These are phyloP conservation scores for Pseudomyrmex sp. DNA, from an alignment of 1,140 invertebrate species.

Conservation along the genomic window DNA sequence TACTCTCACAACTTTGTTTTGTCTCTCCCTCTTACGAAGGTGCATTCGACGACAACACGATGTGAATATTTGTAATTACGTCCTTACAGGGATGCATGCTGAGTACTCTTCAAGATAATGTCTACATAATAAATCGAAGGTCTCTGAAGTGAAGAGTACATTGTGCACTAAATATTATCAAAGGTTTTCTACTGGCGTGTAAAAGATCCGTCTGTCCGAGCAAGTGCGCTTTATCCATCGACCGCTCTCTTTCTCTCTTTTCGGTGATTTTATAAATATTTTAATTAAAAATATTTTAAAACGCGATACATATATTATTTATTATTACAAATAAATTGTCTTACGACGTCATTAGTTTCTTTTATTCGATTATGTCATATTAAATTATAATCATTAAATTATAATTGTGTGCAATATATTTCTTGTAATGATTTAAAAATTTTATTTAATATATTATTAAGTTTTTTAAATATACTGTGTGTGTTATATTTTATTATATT, in stretches of 20 bases:
- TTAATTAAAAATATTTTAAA: no score
- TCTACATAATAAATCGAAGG: conserved; percentile 63
- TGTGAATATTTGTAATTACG: conserved; percentile 52
- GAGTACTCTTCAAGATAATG: conserved; percentile 53
- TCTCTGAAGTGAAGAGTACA: conserved; percentile 40
- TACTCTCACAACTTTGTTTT: conserved; percentile 40
- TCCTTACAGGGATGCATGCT: conserved; percentile 66
- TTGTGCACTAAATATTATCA: conserved; percentile 67
- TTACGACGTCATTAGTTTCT: no score
- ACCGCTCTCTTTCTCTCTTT: no score
- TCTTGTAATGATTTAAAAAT: no score
- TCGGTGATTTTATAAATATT: not conserved
- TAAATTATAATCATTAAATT: no score
- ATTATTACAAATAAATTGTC: no score
- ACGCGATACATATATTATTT: no score
- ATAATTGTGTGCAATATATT: no score
- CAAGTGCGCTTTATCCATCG: conserved; percentile 22
- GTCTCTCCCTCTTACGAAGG: conserved; percentile 40
- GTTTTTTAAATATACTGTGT: no score
- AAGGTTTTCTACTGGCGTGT: conserved; percentile 57
- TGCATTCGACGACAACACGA: conserved; percentile 60
- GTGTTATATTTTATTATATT: no score
- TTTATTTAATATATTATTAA: no score
- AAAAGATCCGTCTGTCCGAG: conserved; percentile 44
- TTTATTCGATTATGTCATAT: no score